These are phyloP conservation scores for Sympetrum striolatum DNA, from an alignment of 2,888 invertebrate genomes.

Conservation along the genomic window DNA sequence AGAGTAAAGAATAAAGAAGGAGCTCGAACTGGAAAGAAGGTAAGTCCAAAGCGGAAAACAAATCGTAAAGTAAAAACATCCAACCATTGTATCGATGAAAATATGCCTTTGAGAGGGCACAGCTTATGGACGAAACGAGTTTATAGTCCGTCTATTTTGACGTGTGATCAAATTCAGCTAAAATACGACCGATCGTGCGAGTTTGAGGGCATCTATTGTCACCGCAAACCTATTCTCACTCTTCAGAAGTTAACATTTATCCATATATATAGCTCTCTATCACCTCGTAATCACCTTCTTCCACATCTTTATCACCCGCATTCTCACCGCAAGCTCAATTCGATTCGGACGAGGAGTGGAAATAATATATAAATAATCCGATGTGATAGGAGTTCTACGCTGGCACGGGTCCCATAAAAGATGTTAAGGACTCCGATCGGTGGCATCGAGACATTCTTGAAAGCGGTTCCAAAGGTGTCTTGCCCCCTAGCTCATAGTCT, in stretches of 20 bases:
- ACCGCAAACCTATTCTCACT: background rate
- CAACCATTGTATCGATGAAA: background rate
- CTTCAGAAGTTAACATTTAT: background rate
- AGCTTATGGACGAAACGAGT: background rate
- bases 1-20: background rate
- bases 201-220: background rate
- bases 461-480: background rate
- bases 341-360: background rate
- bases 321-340: background rate
- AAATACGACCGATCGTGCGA: background rate
- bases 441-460: background rate
- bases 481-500: background rate
- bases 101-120: background rate
- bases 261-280: background rate
- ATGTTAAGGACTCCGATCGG: background rate
- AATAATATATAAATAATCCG: background rate
- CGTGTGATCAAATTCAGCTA: background rate
- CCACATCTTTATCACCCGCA: background rate
- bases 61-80: background rate
- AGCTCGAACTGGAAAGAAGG: background rate
- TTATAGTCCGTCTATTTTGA: background rate
- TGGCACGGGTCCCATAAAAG: background rate
- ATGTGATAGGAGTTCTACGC: background rate
- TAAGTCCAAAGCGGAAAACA: background rate
- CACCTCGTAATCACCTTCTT: background rate